Conservation (phyloP, 1,140 invertebrate genomes). For the Zaprionus taronus region DNA sequence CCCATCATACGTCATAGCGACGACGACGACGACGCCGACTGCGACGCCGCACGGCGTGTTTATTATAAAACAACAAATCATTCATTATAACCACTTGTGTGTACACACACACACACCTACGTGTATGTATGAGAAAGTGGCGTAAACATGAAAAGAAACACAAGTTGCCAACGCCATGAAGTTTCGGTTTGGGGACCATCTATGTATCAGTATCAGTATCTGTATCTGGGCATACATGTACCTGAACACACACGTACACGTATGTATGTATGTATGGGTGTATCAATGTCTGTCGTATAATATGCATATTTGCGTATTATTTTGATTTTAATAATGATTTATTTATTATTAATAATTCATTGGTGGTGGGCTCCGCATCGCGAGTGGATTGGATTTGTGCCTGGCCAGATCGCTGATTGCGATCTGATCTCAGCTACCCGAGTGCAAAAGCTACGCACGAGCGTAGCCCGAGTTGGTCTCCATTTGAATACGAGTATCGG, state of each 20-base stretch:
- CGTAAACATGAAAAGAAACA: conserved; percentile 79
- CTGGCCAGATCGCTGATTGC: conserved; percentile 54
- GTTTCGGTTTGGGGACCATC: conserved; percentile 33
- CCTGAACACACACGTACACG: neutral
- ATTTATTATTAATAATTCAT: conserved; percentile 84
- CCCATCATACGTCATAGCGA: conserved; percentile 64
- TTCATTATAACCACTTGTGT: conserved; percentile 83
- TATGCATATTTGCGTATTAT: conserved; percentile 83
- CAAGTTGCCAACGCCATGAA: conserved; percentile 55
- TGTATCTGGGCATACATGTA: conserved; percentile 1
- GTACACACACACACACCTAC: conserved; percentile 35
- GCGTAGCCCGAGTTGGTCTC: conserved; percentile 34
- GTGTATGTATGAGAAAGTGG: conserved; percentile 67
- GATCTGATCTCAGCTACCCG: conserved; percentile 58
- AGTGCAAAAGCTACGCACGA: conserved; percentile 65
- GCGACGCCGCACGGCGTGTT: conserved; percentile 68
- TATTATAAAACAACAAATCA: conserved; percentile 84
- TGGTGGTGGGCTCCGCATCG: conserved; percentile 71
- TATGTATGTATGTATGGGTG: conserved; percentile 6
- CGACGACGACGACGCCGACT: conserved; percentile 53
- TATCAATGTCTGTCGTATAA: conserved; percentile 57
- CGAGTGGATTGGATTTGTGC: conserved; percentile 48
- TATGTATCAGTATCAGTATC: conserved; percentile 25
- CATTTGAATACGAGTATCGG: conserved; percentile 38
- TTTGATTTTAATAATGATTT: conserved; percentile 84